These are phyloP conservation scores for Ianthella basta DNA, from an alignment of 37 sponge, comb jelly and placozoan species.

Conservation along the genomic window DNA sequence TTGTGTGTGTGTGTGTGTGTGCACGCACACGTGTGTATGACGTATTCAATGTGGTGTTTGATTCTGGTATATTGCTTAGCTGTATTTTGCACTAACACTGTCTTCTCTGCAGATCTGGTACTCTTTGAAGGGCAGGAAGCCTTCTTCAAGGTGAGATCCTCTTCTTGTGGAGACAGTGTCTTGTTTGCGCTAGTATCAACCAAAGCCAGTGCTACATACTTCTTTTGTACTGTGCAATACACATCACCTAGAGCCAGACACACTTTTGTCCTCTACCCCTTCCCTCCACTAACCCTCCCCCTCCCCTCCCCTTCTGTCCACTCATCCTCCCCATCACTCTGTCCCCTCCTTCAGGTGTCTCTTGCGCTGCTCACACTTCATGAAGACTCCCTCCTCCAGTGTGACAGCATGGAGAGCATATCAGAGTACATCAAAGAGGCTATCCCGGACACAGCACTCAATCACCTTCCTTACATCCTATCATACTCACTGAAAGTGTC, in stretches of 20 bases:
- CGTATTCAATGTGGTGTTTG: too few species aligned
- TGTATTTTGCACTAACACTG: neutral
- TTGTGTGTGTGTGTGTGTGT: constrained; percentile 8
- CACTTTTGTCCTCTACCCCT: too few species aligned
- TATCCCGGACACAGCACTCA: constrained; percentile 46
- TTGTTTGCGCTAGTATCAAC: too few species aligned
- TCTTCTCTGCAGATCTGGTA: constrained; percentile 60
- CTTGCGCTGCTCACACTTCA: constrained; percentile 60
- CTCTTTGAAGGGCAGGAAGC: constrained; percentile 79
- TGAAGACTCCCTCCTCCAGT: constrained; percentile 44
- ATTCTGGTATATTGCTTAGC: neutral
- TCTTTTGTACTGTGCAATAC: too few species aligned
- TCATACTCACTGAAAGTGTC: constrained; percentile 34
- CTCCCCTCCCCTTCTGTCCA: too few species aligned
- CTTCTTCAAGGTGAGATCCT: constrained; percentile 75
- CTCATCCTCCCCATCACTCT: too few species aligned
- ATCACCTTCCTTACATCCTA: constrained; percentile 48
- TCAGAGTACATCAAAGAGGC: constrained; percentile 55
- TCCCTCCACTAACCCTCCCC: too few species aligned
- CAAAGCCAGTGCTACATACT: too few species aligned
- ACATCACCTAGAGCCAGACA: too few species aligned
- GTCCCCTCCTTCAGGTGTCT: too few species aligned
- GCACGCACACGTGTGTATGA: neutral
- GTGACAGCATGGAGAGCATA: constrained; percentile 68
- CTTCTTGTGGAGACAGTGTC: neutral